Conservation (phyloP, 1,140 invertebrate genomes). For the Antheraea mylitta region DNA sequence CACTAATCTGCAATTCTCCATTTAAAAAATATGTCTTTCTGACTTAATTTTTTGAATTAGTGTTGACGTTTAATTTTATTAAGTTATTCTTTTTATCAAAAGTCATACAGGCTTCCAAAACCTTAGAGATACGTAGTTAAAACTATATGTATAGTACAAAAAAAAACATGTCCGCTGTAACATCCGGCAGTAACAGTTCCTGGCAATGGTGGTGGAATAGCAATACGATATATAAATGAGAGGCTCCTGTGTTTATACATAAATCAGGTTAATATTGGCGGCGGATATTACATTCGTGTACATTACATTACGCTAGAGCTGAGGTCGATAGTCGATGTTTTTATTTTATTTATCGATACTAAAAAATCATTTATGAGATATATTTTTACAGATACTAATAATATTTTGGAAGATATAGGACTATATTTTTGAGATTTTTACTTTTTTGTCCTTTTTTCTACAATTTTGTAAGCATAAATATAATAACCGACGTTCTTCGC, state of each 20-base stretch:
- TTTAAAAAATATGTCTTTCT: neutral
- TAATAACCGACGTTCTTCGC: too few relatives aligned
- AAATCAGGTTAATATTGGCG: neutral
- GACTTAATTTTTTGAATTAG: too few relatives aligned
- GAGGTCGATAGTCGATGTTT: too few relatives aligned
- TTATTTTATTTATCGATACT: too few relatives aligned
- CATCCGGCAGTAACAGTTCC: constrained; percentile 56
- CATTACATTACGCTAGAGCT: too few relatives aligned
- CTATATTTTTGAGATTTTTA: too few relatives aligned
- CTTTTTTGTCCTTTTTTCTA: too few relatives aligned
- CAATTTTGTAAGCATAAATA: too few relatives aligned
- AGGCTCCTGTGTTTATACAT: constrained; percentile 22
- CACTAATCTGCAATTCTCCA: neutral
- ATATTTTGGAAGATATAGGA: too few relatives aligned
- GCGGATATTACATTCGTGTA: neutral
- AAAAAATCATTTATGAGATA: too few relatives aligned
- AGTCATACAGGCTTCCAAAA: constrained; percentile 53
- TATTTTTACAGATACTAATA: too few relatives aligned
- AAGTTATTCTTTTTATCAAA: neutral
- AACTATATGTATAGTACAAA: constrained; percentile 40
- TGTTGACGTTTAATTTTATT: too few relatives aligned
- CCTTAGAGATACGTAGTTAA: constrained; percentile 17
- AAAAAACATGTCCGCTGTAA: constrained; percentile 50
- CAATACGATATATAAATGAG: constrained; percentile 28
- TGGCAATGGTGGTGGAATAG: constrained; percentile 55